Conservation (phyloP, 2,888 invertebrate species). For the Helicoverpa assulta region DNA sequence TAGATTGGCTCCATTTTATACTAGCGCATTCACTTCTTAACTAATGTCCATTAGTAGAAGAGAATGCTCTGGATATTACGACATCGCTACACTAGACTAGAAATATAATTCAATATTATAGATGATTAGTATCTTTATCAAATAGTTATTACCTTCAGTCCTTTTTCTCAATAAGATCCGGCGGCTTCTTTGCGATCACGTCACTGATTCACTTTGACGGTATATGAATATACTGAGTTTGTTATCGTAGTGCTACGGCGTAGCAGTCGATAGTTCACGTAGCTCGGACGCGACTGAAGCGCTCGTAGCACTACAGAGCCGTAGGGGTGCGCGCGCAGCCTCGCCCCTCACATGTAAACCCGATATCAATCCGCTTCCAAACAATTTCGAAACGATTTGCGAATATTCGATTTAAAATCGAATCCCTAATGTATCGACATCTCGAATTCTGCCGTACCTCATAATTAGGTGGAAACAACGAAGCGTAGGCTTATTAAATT, state of each 20-base stretch:
- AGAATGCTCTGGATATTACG: conserved; percentile 57
- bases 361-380: conserved; percentile 86
- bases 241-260: conserved; percentile 77
- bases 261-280: conserved; percentile 82
- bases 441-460: conserved; percentile 13
- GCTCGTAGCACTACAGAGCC: conserved; percentile 79
- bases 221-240: conserved; percentile 64
- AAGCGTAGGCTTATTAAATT: conserved; percentile 6
- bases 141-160: conserved; percentile 65
- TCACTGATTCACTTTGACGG: conserved; percentile 75
- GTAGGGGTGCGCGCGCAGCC: conserved; percentile 87
- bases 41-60: conserved; percentile 39
- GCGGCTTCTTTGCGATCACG: conserved; percentile 69
- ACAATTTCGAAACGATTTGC: conserved; percentile 80
- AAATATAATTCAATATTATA: conserved; percentile 21
- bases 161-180: conserved; percentile 54
- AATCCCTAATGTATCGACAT: conserved; percentile 48
- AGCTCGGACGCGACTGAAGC: conserved; percentile 84
- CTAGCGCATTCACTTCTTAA: conserved; percentile 37
- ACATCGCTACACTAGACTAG: conserved; percentile 46
- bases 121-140: background rate
- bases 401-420: conserved; percentile 74
- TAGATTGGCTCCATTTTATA: conserved; percentile 47
- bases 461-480: conserved; percentile 26
- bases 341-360: conserved; percentile 86